Percentiles rank a stretch among this genome's conserved stretches.
These are phyloP conservation scores for Wiebesia pumilae DNA, from an alignment of 1,140 invertebrate genomes.

Conservation along the genomic window DNA sequence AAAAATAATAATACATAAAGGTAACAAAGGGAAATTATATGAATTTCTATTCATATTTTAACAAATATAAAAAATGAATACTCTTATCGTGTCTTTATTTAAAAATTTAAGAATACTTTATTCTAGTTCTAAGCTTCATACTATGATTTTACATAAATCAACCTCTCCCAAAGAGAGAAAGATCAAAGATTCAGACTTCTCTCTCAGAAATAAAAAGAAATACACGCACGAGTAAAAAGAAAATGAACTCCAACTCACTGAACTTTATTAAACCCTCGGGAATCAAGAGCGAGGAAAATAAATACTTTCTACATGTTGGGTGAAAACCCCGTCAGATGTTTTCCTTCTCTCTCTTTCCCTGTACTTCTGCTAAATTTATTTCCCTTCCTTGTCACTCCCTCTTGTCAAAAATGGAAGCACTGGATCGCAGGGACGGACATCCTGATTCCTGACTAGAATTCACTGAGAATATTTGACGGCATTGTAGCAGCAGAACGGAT, in stretches of 20 bases:
- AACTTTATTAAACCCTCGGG: background rate
- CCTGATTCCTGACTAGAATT: conserved; percentile 13
- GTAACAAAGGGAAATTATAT: too few species aligned
- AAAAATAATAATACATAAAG: background rate
- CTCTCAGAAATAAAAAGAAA: background rate
- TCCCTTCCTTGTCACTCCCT: background rate
- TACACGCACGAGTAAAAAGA: background rate
- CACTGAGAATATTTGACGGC: background rate
- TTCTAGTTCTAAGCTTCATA: too few species aligned
- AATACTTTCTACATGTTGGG: background rate
- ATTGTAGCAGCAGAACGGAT: background rate
- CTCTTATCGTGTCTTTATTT: too few species aligned
- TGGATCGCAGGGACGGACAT: conserved; percentile 37
- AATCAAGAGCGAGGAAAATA: background rate
- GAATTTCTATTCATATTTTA: too few species aligned
- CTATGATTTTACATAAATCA: too few species aligned
- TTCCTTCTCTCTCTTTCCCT: background rate
- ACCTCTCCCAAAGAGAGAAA: background rate
- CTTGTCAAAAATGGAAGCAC: conserved; percentile 38
- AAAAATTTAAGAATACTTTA: too few species aligned
- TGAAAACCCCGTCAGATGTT: conserved; percentile 16
- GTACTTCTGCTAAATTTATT: background rate
- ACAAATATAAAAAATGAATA: too few species aligned
- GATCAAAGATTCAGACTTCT: background rate
- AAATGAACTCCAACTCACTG: background rate